Conservation (phyloP, 2,888 invertebrate species). For the Hetaerina titia region DNA sequence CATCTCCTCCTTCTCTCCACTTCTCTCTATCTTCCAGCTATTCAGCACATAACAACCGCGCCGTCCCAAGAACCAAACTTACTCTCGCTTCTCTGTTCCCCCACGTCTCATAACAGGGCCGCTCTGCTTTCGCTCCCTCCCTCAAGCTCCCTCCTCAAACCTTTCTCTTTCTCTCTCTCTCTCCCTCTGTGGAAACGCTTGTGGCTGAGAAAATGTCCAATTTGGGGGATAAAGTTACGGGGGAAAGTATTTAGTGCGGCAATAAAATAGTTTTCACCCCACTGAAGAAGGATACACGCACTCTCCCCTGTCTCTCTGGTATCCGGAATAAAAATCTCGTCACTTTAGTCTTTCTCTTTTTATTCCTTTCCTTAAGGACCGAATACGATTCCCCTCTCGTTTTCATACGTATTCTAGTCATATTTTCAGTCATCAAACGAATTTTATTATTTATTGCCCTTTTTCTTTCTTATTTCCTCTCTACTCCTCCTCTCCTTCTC, state of each 20-base stretch:
- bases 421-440: background rate
- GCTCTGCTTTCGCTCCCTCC: background rate
- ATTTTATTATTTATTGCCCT: constrained; percentile 24
- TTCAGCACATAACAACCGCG: constrained; percentile 49
- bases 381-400: background rate
- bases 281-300: background rate
- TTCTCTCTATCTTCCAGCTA: background rate
- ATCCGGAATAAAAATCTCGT: constrained; percentile 20
- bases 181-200: background rate
- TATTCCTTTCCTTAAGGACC: background rate
- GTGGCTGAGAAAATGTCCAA: constrained; percentile 37
- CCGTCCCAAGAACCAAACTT: constrained; percentile 8
- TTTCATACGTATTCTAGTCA: background rate
- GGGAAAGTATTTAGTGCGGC: background rate
- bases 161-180: too few species aligned
- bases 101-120: background rate
- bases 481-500: background rate
- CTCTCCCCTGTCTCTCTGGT: background rate
- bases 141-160: background rate
- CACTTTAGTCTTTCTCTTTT: background rate
- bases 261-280: constrained; percentile 39
- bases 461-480: background rate
- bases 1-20: background rate
- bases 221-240: constrained; percentile 15
- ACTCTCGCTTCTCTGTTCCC: background rate